A percentile compares a stretch with the other conserved stretches of the same genome.
Evolutionary conservation across 2,113 vertebrate genomes (phyloP).

Genomic region (Leucopternis melanops): DNA sequence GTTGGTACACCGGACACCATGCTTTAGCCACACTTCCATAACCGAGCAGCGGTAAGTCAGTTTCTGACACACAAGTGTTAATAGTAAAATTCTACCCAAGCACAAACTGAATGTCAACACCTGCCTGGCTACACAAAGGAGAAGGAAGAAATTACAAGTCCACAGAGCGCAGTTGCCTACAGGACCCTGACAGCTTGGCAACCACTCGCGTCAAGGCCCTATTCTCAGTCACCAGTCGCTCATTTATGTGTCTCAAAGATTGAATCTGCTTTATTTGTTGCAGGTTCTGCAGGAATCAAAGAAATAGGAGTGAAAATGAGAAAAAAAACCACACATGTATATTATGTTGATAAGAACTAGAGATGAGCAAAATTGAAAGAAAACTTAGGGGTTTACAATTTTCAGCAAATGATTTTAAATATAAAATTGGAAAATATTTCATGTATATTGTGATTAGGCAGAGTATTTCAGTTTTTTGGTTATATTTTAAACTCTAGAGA

Average conservation of each 20-base stretch:
- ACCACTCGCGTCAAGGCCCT: constrained; percentile 95
- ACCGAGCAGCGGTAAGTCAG: constrained; percentile 54
- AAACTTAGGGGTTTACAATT: constrained; percentile 5
- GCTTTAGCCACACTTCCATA: constrained; percentile 52
- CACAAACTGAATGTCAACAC: constrained; percentile 76
- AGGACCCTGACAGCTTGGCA: constrained; percentile 91
- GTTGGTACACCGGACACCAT: constrained; percentile 49
- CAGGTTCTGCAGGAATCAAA: constrained; percentile 88
- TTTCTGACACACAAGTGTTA: constrained; percentile 69
- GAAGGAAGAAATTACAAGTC: constrained; percentile 85
- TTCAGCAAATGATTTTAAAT: background rate
- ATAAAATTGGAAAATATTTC: background rate
- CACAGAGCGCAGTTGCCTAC: constrained; percentile 82
- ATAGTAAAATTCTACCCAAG: constrained; percentile 67
- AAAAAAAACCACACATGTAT: background rate
- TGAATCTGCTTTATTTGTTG: constrained; percentile 97
- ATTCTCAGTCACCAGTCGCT: constrained; percentile 95
- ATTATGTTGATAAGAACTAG: constrained; percentile 29
- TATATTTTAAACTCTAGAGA: background rate
- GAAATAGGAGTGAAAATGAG: constrained; percentile 63
- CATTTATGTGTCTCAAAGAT: constrained; percentile 92
- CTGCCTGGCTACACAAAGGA: constrained; percentile 89
- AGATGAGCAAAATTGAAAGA: constrained; percentile 17
- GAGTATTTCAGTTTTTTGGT: background rate
- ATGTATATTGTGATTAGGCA: background rate